Evolutionary conservation across 1,140 invertebrate species (phyloP).

Genomic region (Drosophila varians): DNA sequence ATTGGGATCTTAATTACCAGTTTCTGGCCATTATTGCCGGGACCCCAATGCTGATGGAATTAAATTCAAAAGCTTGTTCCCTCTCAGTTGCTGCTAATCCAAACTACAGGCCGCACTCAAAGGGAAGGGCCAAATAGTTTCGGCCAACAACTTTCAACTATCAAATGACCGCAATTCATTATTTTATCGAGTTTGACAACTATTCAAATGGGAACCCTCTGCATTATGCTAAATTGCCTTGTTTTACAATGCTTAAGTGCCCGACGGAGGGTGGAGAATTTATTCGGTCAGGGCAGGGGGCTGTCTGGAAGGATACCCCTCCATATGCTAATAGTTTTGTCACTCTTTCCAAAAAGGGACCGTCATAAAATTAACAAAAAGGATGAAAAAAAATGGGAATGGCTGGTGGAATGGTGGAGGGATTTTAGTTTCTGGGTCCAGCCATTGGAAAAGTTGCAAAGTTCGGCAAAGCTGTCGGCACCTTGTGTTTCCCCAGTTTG

Average conservation of each 20-base stretch:
- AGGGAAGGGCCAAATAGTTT: slow-evolving; percentile 33
- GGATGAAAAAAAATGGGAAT: neutral
- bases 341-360: slow-evolving; percentile 44
- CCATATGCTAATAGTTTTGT: slow-evolving; percentile 60
- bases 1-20: slow-evolving; percentile 13
- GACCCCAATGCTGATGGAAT: slow-evolving; percentile 23
- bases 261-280: slow-evolving; percentile 15
- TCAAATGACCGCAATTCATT: slow-evolving; percentile 50
- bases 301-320: neutral
- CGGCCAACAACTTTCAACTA: slow-evolving; percentile 15
- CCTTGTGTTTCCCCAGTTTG: slow-evolving; percentile 9
- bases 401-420: neutral
- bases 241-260: slow-evolving; percentile 57
- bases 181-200: slow-evolving; percentile 49
- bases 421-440: slow-evolving; percentile 10
- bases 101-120: slow-evolving; percentile 14
- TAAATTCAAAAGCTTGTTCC: slow-evolving; percentile 28
- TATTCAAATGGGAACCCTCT: slow-evolving; percentile 46
- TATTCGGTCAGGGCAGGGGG: neutral
- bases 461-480: slow-evolving; percentile 41
- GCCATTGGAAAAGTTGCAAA: slow-evolving; percentile 55
- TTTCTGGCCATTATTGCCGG: neutral
- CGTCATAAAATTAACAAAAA: slow-evolving; percentile 49
- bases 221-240: slow-evolving; percentile 54
- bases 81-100: slow-evolving; percentile 27